phyloP scores from a whole-genome alignment of 2,797 vertebrate species.

The Coregonus suidteri region DNA sequence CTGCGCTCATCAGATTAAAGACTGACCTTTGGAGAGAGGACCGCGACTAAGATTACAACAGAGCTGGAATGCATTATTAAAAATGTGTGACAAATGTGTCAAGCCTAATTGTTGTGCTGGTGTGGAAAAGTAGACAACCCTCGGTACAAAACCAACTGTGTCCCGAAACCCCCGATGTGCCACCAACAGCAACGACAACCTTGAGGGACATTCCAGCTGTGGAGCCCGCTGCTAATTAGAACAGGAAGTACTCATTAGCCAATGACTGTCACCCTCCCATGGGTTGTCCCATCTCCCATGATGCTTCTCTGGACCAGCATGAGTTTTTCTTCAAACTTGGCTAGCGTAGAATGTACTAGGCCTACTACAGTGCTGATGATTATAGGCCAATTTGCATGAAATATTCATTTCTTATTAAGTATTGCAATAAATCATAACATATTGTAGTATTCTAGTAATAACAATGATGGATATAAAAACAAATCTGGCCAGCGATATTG shows the following conservation, averaged over 20 bases:
- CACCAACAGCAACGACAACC: slow-evolving; percentile 38
- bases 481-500: slow-evolving; percentile 47
- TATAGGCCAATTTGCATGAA: slow-evolving; percentile 59
- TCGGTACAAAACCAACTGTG: background rate
- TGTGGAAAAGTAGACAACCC: background rate
- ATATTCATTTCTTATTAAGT: slow-evolving; percentile 51
- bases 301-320: slow-evolving; percentile 17
- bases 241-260: slow-evolving; percentile 54
- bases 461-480: slow-evolving; percentile 59
- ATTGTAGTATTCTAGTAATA: slow-evolving; percentile 9
- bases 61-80: background rate
- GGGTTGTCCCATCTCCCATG: slow-evolving; percentile 38
- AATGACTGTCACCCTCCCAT: slow-evolving; percentile 46
- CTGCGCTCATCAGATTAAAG: slow-evolving; percentile 11
- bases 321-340: slow-evolving; percentile 16
- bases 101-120: background rate
- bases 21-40: background rate
- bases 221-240: slow-evolving; percentile 57
- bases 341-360: slow-evolving; percentile 14
- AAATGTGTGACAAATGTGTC: too few species aligned
- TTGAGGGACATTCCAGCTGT: slow-evolving; percentile 40
- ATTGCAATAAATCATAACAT: slow-evolving; percentile 39
- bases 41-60: background rate
- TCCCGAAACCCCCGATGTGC: slow-evolving; percentile 11
- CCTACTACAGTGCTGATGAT: slow-evolving; percentile 21